phyloP scores from a whole-genome alignment of 2,113 vertebrate species.

The western clawed frog (Xenopus tropicalis) region UCB_Xtro_10.0 CM004449.2:6691001-6691500 shows the following conservation, averaged over 20 bases:
- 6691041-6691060: conserved; percentile 78
- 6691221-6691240: background rate
- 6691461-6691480: too few relatives aligned
- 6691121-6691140: conserved; percentile 27
- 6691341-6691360: too few relatives aligned
- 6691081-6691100: conserved; percentile 64
- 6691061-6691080: conserved; percentile 79
- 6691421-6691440: too few relatives aligned
- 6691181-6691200: background rate
- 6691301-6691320: too few relatives aligned
- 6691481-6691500: too few relatives aligned
- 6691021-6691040: conserved; percentile 71
- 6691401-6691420: too few relatives aligned
- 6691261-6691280: background rate
- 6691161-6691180: background rate
- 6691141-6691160: background rate
- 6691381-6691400: too few relatives aligned
- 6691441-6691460: too few relatives aligned
- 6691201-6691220: background rate
- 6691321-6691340: too few relatives aligned
- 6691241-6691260: background rate
- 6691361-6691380: too few relatives aligned
- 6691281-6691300: background rate
- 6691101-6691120: conserved; percentile 52
- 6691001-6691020: conserved; percentile 58